Conservation (phyloP, 2,113 vertebrate species). For the Paramormyrops kingsleyae region DNA sequence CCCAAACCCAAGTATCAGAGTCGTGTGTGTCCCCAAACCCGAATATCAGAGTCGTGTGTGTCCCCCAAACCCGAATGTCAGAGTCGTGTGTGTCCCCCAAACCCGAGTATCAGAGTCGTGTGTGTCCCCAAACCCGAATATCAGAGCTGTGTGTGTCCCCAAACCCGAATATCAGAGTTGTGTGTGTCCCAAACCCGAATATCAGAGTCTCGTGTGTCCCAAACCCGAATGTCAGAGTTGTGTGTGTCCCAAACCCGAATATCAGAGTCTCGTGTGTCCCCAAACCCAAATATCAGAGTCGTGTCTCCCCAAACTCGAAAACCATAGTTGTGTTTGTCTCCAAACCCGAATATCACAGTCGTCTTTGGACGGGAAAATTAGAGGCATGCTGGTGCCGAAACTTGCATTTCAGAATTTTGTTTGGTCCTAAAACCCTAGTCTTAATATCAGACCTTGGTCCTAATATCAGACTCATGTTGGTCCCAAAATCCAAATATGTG, state of each 20-base stretch:
- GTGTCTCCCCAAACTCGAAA: background rate
- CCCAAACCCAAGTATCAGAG: background rate
- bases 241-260: background rate
- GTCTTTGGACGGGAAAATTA: too few relatives aligned
- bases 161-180: too few relatives aligned
- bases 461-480: background rate
- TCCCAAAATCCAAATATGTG: background rate
- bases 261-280: background rate
- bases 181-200: too few relatives aligned
- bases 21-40: background rate
- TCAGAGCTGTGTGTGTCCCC: too few relatives aligned
- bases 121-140: too few relatives aligned
- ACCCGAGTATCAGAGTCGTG: too few relatives aligned
- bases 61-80: too few relatives aligned
- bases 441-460: too few relatives aligned
- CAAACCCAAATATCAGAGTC: background rate
- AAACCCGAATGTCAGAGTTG: too few relatives aligned
- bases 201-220: background rate
- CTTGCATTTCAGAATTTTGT: background rate
- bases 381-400: too few relatives aligned
- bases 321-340: background rate
- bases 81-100: too few relatives aligned
- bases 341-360: too few relatives aligned
- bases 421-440: background rate
- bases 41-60: background rate